Base-by-base conservation (phyloP, 2,888 invertebrate species). In the Dolichomitus sp. region DNA sequence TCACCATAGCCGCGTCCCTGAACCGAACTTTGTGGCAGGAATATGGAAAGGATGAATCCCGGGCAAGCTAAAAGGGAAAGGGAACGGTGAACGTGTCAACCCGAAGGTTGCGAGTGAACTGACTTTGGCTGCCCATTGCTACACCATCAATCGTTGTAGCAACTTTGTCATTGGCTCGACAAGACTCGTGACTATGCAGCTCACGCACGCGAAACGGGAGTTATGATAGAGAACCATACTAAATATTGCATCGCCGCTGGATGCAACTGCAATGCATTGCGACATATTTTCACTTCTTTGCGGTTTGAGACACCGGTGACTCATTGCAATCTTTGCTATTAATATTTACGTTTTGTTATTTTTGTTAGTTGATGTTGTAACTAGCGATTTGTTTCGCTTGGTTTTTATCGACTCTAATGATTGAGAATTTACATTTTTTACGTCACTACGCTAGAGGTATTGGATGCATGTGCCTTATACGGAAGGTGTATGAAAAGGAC, bases 81-180 rank as follows among this genome's bases (percentile, higher is more conserved):
- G 33, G 75, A 42, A 27, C n/a, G 12, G 45, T 37, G 50, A 66
- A 66, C 5, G 75, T 66, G 17, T 19, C 17, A 9, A 23, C 52
- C 7, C 66, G 75, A 76, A 76, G 75, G 75, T 68, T 57, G 45
- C n/a, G 0, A n/a, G 27, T 59, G 50, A 57, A 50, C 30, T 54
- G 33, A 63, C 40, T 63, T 19, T 61, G 61, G 19, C 61, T 61
- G 9, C 0, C 1, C 30, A n/a, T 59, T n/a, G 57, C 57, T 59
- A 33, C 30, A 17, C 33, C 57, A n/a, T 33, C 54, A n/a, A 54
- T 54, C 50, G 11, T 19, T 19, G 52, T 27, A 27, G 14, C 54
- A 4, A 54, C 54, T 27, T 27, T 54, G 54, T 54, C 54, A 54
- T 27, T 54, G 54, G 27, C 54, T 19, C 19, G 50, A 17, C 17